These are phyloP conservation scores for Orthosia gothica DNA, from an alignment of 2,888 invertebrate genomes.

Conservation along the genomic window DNA sequence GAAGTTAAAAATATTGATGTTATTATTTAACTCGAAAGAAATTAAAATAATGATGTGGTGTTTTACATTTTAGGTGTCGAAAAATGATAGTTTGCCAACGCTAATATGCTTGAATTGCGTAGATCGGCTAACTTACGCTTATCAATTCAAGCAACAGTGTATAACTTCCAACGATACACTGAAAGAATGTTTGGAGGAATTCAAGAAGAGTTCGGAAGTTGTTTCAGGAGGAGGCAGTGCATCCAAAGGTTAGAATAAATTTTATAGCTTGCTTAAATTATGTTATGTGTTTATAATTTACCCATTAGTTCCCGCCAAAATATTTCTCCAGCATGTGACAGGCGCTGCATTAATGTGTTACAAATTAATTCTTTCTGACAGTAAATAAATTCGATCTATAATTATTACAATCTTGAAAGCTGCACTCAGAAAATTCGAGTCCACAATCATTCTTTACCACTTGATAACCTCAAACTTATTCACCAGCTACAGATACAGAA, in stretches of 20 bases:
- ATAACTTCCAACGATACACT: slow-evolving; percentile 87
- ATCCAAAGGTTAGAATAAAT: slow-evolving; percentile 76
- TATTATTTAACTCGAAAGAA: slow-evolving; percentile 27
- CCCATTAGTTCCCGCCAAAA: slow-evolving; percentile 49
- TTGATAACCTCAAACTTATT: slow-evolving; percentile 55
- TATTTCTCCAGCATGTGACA: slow-evolving; percentile 28
- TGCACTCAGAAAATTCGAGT: background rate
- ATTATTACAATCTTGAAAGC: background rate
- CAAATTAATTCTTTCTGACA: slow-evolving; percentile 20
- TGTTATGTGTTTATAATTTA: background rate
- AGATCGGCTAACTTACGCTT: slow-evolving; percentile 87
- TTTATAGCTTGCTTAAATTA: background rate
- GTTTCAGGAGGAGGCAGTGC: slow-evolving; percentile 75
- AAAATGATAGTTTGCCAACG: slow-evolving; percentile 88
- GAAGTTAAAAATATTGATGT: slow-evolving; percentile 62
- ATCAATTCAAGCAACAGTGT: slow-evolving; percentile 90
- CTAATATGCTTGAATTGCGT: slow-evolving; percentile 89
- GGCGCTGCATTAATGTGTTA: slow-evolving; percentile 23
- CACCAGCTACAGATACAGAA: slow-evolving; percentile 81
- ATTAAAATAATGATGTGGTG: slow-evolving; percentile 22
- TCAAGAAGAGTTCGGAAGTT: slow-evolving; percentile 84
- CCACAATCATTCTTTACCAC: background rate
- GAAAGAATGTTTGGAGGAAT: slow-evolving; percentile 89
- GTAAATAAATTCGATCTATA: background rate
- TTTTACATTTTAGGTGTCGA: slow-evolving; percentile 82